Evolutionary conservation across 2,888 invertebrate species (phyloP), one percentile per base, ranked within the genome.

Genomic region (Theodoxus fluviatilis): DNA sequence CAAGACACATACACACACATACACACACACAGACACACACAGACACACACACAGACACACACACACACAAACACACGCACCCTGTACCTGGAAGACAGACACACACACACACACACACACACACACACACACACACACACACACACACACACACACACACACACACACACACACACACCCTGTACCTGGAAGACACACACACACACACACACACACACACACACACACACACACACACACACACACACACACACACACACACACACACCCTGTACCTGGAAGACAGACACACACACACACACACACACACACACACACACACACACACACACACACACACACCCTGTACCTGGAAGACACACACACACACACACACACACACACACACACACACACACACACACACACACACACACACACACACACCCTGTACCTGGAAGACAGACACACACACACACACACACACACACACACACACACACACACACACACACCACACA

Each of bases 321-420:
- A 52, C n/a, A 18, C 52, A 52, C n/a, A 52, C 52, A 52, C n/a
- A 52, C 52, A 52, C n/a, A 52, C 52, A 52, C n/a, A 18, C 52
- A 52, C n/a, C 18, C 43, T 43, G 43, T 43, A 15, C 15, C 9
- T 43, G 43, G 7, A 15, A 12, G 43, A 15, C 52, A 52, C n/a
- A 52, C 52, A 52, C 52, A 52, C n/a, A 52, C 52, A 52, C 25
- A 12, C 52, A 52, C 52, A 52, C 52, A 52, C n/a, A 52, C 52
- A 52, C n/a, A 52, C 52, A 52, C n/a, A 52, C 52, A 52, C 52
- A 52, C 52, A 52, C n/a, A 52, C 52, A 52, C n/a, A 52, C 52
- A 52, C n/a, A 52, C 52, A 52, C 18, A 15, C 43, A 43, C 18
- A 43, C 43, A 43, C n/a, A 18, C 52, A 52, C 52, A 18, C n/a